Base-by-base conservation (phyloP, 2,888 invertebrate genomes). In the Agrochola lota region DNA sequence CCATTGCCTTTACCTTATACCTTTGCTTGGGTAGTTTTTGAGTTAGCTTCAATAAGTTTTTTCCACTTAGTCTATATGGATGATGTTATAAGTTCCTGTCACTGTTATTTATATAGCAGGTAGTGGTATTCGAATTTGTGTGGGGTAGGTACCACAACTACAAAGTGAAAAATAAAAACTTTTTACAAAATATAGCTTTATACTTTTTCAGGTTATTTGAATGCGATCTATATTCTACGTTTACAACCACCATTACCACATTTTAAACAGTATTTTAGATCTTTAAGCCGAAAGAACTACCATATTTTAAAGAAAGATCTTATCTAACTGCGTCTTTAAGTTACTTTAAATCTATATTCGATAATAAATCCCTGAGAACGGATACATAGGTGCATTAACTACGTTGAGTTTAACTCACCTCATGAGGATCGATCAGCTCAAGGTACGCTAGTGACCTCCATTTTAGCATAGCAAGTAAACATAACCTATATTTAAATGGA, bases 351-450 rank as follows among this genome's bases (percentile, higher is more conserved):
- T 71, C 23, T 73, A 63, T 73, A 66, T 67, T 84, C 55, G 71
- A 69, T 46, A 68, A 43, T 74, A 82, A 82, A 71, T 85, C 35
- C 17, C 2, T 62, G 35, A 63, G 57, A 71, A 73, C 35, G 35
- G 73, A 82, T 67, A 67, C 59, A 78, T 55, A 57, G 30, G 23
- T 23, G 8, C 43, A 73, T 84, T 83, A 69, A 49, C 55, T 63
- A 35, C 60, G 30, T 63, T 62, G 26, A 78, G 52, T 43, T 71
- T 63, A 70, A 72, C 72, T 59, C 59, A 81, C 26, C 60, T 69
- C 60, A 46, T 71, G 26, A 49, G 30, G 46, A 70, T 70, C 9
- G 40, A 74, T 71, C 72, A 66, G 68, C 49, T 63, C 62, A 71
- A 80, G 57, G 62, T 43, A 63, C 68, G 46, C 62, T n/a, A 35